These are phyloP conservation scores for Amiota mariae DNA, from an alignment of 2,888 invertebrate genomes.

Conservation along the genomic window DNA sequence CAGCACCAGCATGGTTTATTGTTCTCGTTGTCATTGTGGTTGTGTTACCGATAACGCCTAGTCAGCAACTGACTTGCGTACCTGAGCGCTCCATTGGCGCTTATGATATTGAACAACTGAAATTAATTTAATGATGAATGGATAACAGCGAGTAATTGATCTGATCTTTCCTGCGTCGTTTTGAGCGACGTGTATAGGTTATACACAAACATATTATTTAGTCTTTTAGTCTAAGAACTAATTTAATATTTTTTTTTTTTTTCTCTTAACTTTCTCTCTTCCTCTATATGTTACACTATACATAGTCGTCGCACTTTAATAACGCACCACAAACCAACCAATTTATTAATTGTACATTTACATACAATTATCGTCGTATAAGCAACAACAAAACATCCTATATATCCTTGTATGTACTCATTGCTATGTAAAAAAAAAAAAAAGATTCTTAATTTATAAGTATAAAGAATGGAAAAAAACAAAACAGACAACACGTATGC, in stretches of 20 bases:
- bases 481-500: neutral
- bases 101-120: neutral
- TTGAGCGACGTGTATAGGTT: slow-evolving; percentile 17
- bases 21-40: neutral
- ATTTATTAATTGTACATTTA: too few species aligned
- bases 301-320: too few species aligned
- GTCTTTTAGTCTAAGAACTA: slow-evolving; percentile 10
- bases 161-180: slow-evolving; percentile 25
- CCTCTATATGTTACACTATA: neutral
- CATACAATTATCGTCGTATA: too few species aligned
- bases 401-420: neutral
- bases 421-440: neutral
- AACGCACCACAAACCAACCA: too few species aligned
- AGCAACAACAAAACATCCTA: too few species aligned
- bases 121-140: too few species aligned
- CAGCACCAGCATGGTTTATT: neutral
- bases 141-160: neutral
- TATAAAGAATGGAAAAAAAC: too few species aligned
- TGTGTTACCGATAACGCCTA: neutral
- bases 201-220: neutral
- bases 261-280: neutral
- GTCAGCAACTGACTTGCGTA: slow-evolving; percentile 19
- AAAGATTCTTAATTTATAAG: slow-evolving; percentile 5
- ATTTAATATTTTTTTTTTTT: slow-evolving; percentile 1
- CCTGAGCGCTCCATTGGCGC: slow-evolving; percentile 15